These are phyloP conservation scores for Cephalotes varians DNA, from an alignment of 2,888 invertebrate species.

Conservation along the genomic window DNA sequence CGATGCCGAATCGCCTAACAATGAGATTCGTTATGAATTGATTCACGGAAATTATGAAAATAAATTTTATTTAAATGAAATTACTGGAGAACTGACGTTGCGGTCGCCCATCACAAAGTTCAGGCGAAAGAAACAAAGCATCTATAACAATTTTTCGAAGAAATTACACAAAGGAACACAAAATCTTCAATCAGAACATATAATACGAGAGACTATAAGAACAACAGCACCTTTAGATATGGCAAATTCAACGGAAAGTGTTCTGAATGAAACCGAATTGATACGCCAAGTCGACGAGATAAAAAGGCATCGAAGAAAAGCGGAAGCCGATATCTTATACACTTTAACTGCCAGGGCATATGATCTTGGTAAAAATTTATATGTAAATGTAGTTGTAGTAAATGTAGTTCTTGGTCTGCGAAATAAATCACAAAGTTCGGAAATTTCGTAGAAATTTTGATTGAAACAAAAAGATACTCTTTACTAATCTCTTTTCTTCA, in stretches of 20 bases:
- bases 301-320: conserved; percentile 84
- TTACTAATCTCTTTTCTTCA: background rate
- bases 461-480: background rate
- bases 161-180: conserved; percentile 46
- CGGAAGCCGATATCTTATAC: conserved; percentile 87
- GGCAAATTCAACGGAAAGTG: background rate
- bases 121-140: conserved; percentile 78
- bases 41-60: conserved; percentile 92
- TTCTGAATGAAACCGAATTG: background rate
- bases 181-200: background rate
- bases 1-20: conserved; percentile 94
- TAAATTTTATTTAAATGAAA: conserved; percentile 91
- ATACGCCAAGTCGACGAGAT: background rate
- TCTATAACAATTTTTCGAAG: conserved; percentile 67
- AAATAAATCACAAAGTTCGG: background rate
- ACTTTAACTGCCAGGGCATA: conserved; percentile 92
- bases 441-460: background rate
- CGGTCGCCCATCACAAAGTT: conserved; percentile 86
- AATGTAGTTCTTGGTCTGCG: background rate
- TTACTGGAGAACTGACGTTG: conserved; percentile 91
- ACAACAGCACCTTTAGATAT: background rate
- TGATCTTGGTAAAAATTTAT: conserved; percentile 88
- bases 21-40: conserved; percentile 94
- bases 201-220: background rate
- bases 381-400: background rate